These are phyloP conservation scores for Drosophila cognata DNA, from an alignment of 2,888 invertebrate genomes.

Conservation along the genomic window DNA sequence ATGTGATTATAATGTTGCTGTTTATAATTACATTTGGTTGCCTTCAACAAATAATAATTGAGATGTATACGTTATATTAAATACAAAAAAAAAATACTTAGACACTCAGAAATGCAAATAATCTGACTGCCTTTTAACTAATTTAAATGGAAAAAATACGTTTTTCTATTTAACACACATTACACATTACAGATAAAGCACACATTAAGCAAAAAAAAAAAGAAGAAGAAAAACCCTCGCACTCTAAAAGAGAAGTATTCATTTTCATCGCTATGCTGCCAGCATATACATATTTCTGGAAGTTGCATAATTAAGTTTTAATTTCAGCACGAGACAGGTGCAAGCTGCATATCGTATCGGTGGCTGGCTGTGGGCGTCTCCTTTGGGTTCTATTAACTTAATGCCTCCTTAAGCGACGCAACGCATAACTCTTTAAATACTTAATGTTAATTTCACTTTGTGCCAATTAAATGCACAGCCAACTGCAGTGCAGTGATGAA, in stretches of 20 bases:
- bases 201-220: background rate
- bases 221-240: background rate
- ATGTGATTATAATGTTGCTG: background rate
- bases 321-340: conserved; percentile 46
- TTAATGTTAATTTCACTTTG: conserved; percentile 72
- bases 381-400: conserved; percentile 74
- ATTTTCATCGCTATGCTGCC: conserved; percentile 3
- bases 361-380: conserved; percentile 35
- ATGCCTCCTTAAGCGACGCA: conserved; percentile 72
- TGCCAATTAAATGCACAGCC: conserved; percentile 45
- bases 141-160: background rate
- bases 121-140: background rate
- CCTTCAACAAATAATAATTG: background rate
- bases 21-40: background rate
- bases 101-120: background rate
- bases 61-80: background rate
- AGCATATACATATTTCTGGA: background rate
- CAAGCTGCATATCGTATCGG: conserved; percentile 1
- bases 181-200: background rate
- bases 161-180: background rate
- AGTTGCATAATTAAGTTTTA: conserved; percentile 71
- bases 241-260: background rate
- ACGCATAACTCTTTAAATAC: conserved; percentile 67
- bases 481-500: conserved; percentile 13
- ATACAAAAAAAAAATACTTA: background rate